A percentile compares a stretch with the other conserved stretches of the same genome.
Evolutionary conservation across 2,797 vertebrate species (phyloP).

Genomic region (Anolis apletophallus): DNA sequence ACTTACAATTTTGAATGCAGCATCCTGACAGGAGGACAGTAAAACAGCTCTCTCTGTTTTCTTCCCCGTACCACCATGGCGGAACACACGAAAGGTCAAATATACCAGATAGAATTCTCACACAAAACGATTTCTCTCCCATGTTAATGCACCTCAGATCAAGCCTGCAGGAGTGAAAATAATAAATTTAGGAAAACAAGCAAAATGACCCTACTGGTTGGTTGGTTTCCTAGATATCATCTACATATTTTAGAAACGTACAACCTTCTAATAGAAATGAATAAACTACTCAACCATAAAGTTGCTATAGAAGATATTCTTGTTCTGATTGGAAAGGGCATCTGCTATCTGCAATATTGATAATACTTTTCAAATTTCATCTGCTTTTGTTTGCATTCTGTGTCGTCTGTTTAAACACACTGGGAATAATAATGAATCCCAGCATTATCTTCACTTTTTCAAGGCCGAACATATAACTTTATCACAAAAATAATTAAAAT

Average conservation of each 20-base stretch:
- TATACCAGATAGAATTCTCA: constrained; percentile 76
- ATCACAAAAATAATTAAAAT: constrained; percentile 99
- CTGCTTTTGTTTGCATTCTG: constrained; percentile 99
- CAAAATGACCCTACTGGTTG: constrained; percentile 86
- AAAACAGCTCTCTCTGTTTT: constrained; percentile 55
- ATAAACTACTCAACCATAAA: constrained; percentile 99
- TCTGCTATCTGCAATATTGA: constrained; percentile 99
- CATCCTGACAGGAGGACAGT: constrained; percentile 22
- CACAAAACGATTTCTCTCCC: constrained; percentile 76
- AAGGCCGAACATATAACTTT: constrained; percentile 99
- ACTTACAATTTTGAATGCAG: constrained; percentile 46
- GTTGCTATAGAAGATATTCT: constrained; percentile 98
- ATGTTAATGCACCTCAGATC: constrained; percentile 79
- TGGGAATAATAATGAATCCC: constrained; percentile 99
- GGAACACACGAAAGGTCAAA: constrained; percentile 78
- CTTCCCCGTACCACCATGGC: constrained; percentile 54
- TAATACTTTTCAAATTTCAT: constrained; percentile 99
- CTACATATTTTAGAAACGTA: constrained; percentile 91
- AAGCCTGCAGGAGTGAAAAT: constrained; percentile 79
- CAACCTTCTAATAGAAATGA: constrained; percentile 99
- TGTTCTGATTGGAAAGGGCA: constrained; percentile 99
- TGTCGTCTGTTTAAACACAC: constrained; percentile 99
- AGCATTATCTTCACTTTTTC: constrained; percentile 99
- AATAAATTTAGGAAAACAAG: constrained; percentile 88
- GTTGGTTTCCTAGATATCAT: constrained; percentile 85